Conservation (phyloP, 2,113 vertebrate species). For the Delphinus delphis region DNA sequence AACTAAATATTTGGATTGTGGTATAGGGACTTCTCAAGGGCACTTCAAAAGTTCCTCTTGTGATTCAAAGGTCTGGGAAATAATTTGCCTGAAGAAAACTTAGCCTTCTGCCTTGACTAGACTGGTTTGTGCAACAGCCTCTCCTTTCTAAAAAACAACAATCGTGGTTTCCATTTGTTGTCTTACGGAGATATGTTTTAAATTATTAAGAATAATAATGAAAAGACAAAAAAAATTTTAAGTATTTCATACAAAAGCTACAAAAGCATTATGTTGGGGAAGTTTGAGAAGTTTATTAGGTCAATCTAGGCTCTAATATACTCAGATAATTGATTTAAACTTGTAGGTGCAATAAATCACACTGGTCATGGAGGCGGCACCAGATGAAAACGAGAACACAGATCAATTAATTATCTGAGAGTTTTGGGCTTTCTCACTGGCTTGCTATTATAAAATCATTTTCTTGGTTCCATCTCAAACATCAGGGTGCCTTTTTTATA, state of each 20-base stretch:
- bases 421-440: background rate
- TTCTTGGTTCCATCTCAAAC: background rate
- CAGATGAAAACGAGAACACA: slow-evolving; percentile 32
- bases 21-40: background rate
- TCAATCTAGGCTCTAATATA: slow-evolving; percentile 50
- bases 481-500: background rate
- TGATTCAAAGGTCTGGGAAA: background rate
- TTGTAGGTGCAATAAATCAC: slow-evolving; percentile 58
- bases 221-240: background rate
- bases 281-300: slow-evolving; percentile 47
- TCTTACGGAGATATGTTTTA: background rate
- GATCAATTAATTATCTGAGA: slow-evolving; percentile 54
- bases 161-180: background rate
- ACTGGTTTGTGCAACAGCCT: background rate
- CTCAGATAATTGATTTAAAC: slow-evolving; percentile 62
- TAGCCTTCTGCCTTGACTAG: background rate
- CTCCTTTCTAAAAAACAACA: slow-evolving; percentile 27
- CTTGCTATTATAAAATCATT: background rate
- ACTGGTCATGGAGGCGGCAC: background rate
- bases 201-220: slow-evolving; percentile 13
- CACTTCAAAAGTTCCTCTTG: background rate
- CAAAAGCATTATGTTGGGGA: background rate
- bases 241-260: background rate
- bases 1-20: background rate
- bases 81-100: background rate